Evolutionary conservation across 2,797 vertebrate species (phyloP).

Genomic region (Tympanoctomys barrerae): DNA sequence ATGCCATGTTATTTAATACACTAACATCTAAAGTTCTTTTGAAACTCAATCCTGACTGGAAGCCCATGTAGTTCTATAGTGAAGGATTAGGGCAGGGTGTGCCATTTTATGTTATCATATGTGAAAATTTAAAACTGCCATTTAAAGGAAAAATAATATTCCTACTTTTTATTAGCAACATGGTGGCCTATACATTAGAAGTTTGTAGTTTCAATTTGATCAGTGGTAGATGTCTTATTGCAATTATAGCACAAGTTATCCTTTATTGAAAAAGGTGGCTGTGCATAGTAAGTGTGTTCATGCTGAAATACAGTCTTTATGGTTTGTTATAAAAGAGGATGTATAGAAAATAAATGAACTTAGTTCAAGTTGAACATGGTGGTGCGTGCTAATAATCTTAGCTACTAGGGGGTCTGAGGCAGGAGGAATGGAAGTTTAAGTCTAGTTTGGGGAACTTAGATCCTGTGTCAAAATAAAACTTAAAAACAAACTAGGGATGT

Average conservation of each 20-base stretch:
- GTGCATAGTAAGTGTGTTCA: background rate
- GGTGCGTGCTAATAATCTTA: background rate
- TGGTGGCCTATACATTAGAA: background rate
- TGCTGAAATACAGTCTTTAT: background rate
- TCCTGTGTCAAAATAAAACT: background rate
- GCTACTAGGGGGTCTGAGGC: background rate
- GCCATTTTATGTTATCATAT: background rate
- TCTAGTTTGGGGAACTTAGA: background rate
- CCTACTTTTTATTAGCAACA: conserved; percentile 12
- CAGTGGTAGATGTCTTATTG: background rate
- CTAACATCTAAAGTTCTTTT: conserved; percentile 11
- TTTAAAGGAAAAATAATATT: conserved; percentile 4
- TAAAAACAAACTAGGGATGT: background rate
- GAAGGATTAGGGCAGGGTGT: background rate
- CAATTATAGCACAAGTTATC: background rate
- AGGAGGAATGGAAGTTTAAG: background rate
- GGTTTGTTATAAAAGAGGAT: background rate
- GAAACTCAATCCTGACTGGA: conserved; percentile 5
- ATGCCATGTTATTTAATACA: background rate
- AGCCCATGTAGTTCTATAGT: background rate
- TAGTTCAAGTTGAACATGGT: background rate
- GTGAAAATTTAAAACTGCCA: background rate
- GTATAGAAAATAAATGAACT: conserved; percentile 11
- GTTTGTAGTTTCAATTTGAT: conserved; percentile 32
- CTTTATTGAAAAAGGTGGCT: background rate